These are phyloP conservation scores for Noctua janthina DNA, from an alignment of 2,888 invertebrate species.

Conservation along the genomic window DNA sequence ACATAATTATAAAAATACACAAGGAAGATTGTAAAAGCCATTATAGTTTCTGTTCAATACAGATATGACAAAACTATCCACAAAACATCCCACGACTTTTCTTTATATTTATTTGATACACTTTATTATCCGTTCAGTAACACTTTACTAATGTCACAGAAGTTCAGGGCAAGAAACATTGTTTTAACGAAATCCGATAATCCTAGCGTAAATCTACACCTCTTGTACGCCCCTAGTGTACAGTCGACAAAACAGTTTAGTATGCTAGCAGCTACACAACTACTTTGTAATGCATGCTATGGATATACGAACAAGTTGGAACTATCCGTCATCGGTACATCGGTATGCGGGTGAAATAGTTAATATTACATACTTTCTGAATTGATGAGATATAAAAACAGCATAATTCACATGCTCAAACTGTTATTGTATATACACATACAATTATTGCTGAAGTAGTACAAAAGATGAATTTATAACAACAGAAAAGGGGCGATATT, in stretches of 20 bases:
- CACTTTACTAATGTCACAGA: conserved; percentile 6
- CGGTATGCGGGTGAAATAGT: not conserved
- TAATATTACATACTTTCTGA: too few species aligned
- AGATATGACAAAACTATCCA: not conserved
- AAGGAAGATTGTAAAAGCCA: not conserved
- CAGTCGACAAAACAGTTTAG: conserved; percentile 13
- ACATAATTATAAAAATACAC: not conserved
- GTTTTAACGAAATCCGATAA: conserved; percentile 42
- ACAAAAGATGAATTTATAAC: not conserved
- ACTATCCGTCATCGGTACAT: not conserved
- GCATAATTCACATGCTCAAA: too few species aligned
- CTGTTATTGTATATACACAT: too few species aligned
- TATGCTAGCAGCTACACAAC: not conserved
- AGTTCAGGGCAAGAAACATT: conserved; percentile 21
- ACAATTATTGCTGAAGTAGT: too few species aligned
- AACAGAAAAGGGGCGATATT: not conserved
- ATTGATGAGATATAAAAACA: too few species aligned
- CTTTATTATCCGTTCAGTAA: conserved; percentile 21
- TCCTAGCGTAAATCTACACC: conserved; percentile 42
- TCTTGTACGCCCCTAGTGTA: conserved; percentile 20
- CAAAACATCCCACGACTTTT: not conserved
- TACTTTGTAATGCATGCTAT: not conserved
- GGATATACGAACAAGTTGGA: not conserved
- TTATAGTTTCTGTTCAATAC: not conserved
- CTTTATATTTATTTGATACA: conserved; percentile 14